Evolutionary conservation across 2,888 invertebrate genomes (phyloP).

Genomic region (Caenorhabditis drosophilae): DNA sequence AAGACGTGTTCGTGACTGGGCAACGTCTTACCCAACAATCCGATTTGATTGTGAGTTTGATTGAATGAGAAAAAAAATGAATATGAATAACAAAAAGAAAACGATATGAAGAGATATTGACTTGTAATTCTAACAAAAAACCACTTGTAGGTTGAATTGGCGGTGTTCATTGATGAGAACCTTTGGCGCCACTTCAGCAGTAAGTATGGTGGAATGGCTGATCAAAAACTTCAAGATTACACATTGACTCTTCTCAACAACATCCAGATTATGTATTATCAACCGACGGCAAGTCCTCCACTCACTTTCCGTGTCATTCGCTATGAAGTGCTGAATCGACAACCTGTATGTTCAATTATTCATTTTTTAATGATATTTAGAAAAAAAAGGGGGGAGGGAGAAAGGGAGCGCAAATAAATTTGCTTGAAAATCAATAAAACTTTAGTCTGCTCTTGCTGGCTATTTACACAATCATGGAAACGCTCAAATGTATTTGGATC

Average conservation of each 20-base stretch:
- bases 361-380: too few relatives aligned
- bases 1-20: slow-evolving; percentile 67
- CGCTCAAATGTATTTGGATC: slow-evolving; percentile 67
- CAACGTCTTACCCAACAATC: slow-evolving; percentile 58
- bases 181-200: slow-evolving; percentile 67
- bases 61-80: neutral
- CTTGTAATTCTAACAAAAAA: too few relatives aligned
- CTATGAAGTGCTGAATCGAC: slow-evolving; percentile 66
- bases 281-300: slow-evolving; percentile 65
- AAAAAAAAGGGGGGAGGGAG: neutral
- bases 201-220: slow-evolving; percentile 63
- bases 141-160: slow-evolving; percentile 64
- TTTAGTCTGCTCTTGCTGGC: slow-evolving; percentile 62
- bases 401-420: too few relatives aligned
- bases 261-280: slow-evolving; percentile 69
- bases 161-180: slow-evolving; percentile 66
- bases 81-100: neutral
- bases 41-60: slow-evolving; percentile 53
- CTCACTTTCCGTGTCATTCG: slow-evolving; percentile 67
- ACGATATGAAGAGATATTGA: too few relatives aligned
- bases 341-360: slow-evolving; percentile 56
- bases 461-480: slow-evolving; percentile 67
- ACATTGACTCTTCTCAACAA: slow-evolving; percentile 68
- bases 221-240: slow-evolving; percentile 63
- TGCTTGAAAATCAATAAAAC: slow-evolving; percentile 4